Evolutionary conservation across 2,888 invertebrate species (phyloP), one percentile per base, ranked within the genome.

Genomic region (Augochlorella aurata): DNA sequence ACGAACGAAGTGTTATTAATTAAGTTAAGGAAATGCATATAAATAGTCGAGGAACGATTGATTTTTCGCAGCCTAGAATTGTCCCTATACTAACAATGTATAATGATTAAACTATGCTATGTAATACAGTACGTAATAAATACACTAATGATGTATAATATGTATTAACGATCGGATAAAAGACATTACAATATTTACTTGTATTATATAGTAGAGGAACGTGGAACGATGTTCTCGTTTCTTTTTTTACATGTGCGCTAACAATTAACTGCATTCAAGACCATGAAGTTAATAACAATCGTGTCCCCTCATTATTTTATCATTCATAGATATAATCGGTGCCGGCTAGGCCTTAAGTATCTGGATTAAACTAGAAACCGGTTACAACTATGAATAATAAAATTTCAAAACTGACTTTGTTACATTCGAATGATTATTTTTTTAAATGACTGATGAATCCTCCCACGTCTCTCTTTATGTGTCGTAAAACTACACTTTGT

Each of bases 81-180:
- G 73, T 79, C 66, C 81, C 69, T 81, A 81, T 49, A 29, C 79
- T 81, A 81, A 79, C 65, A 78, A 78, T 81, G 69, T 79, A 74
- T 81, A 81, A 81, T 79, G 73, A 69, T 65, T 81, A 81, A 79
- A 74, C 81, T 81, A 81, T 81, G 69, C 81, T 81, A 79, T 81
- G 69, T 49, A 79, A 79, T 81, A 81, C 73, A 81, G 74, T 81
- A 69, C 69, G 45, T 74, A 81, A 81, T 81, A 79, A 81, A 81
- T 81, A 79, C 79, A 79, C 79, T 79, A 79, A 79, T 74, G 73
- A 81, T 79, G 78, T 80, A 81, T 73, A 81, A 73, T 81, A 79
- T 44, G 74, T 65, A 81, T 78, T 74, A 79, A 81, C 79, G 54
- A 74, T 81, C 79, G 24, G 81, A 79, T 81, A 81, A 81, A 81